Evolutionary conservation across 2,113 vertebrate species (phyloP), one percentile per base, ranked within the genome.

Genomic region (Zosterops borbonicus): DNA sequence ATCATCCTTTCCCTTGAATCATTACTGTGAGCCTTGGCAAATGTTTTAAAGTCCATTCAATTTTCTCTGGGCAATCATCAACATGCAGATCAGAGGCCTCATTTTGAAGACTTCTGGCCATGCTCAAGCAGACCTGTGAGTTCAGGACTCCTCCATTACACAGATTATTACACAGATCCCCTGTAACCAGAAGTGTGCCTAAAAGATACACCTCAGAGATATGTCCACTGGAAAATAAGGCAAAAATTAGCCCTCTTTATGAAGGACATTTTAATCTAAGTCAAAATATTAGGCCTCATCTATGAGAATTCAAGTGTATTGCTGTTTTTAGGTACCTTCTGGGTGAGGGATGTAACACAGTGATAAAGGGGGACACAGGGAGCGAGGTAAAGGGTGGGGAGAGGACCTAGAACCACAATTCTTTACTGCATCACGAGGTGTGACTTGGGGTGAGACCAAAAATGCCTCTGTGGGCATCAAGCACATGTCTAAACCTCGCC

Each of bases 401-500:
- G 37, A 63, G 33, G 33, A 85, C 29, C 19, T 53, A 65, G 63
- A 87, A 78, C 63, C 28, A 70, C 55, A 74, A 2, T n/a, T 89
- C 24, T 69, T 56, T 37, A 49, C 25, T 50, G 59, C 16, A 47
- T 20, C 23, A 24, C 0, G 0, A 87, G 33, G 15, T 65, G 29
- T 64, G 76, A 53, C 31, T 74, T 74, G 15, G 29, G 6, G 5
- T 33, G 33, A 86, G 46, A 77, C 13, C 80, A 87, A 42, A 88
- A 92, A 28, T 39, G 11, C 44, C 24, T 89, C 41, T 81, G 22
- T 69, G 70, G 31, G 37, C 25, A 74, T 44, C 31, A 77, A 70
- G 19, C 1, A 0, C n/a, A 13, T 23, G 16, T 70, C 52, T 89
- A 47, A 89, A 53, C 25, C 41, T 89, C 0, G 0, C 27, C 9